phyloP scores from a whole-genome alignment of 2,888 invertebrate genomes.

The Luperina testacea region DNA sequence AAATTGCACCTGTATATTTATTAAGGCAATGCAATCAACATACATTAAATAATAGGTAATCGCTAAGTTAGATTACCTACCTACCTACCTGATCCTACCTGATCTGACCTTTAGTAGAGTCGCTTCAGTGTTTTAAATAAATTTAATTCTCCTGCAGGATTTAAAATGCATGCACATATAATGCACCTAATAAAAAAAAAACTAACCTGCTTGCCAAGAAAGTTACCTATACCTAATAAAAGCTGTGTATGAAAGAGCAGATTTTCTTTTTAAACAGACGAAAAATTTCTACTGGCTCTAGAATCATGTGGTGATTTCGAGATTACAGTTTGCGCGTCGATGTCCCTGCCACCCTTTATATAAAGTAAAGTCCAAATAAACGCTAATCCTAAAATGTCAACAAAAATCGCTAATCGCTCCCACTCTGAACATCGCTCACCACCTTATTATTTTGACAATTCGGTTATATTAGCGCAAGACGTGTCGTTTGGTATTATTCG shows the following conservation, averaged over 20 bases:
- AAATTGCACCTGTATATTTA: slow-evolving; percentile 16
- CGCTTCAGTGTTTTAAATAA: background rate
- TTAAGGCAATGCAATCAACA: too few relatives aligned
- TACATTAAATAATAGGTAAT: background rate
- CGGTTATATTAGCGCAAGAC: slow-evolving; percentile 85
- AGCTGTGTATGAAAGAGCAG: too few relatives aligned
- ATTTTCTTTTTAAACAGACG: too few relatives aligned
- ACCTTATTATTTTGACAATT: slow-evolving; percentile 85
- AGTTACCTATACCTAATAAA: background rate
- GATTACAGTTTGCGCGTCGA: background rate
- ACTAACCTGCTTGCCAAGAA: too few relatives aligned
- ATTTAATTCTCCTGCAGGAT: too few relatives aligned
- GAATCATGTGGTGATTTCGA: background rate
- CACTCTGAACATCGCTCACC: slow-evolving; percentile 64
- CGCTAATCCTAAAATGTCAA: background rate
- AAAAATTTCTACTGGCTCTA: background rate
- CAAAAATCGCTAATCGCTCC: slow-evolving; percentile 68
- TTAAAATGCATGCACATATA: background rate
- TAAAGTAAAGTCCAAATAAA: background rate
- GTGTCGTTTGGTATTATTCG: slow-evolving; percentile 66
- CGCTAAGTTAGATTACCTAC: background rate
- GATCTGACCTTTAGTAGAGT: background rate
- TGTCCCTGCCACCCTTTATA: too few relatives aligned
- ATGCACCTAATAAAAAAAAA: background rate
- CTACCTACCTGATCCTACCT: background rate